Evolutionary conservation across 2,797 vertebrate genomes (phyloP).

Genomic region (Rhincodon typus): DNA sequence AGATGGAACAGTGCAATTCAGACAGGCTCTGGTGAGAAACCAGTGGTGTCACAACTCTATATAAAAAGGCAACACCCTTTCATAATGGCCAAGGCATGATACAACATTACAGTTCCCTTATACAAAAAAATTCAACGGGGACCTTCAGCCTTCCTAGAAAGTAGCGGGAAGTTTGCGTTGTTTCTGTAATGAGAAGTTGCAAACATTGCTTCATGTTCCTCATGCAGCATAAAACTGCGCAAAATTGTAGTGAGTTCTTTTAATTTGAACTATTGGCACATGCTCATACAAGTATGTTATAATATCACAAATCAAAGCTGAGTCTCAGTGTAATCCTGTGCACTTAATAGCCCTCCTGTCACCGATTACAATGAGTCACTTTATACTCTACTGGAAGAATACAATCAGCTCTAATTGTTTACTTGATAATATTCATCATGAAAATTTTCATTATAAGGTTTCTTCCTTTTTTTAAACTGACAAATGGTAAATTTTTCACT

Average conservation of each 20-base stretch:
- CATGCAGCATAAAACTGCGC: not conserved
- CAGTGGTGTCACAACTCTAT: not conserved
- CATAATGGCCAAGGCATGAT: not conserved
- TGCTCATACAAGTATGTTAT: not conserved
- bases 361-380: not conserved
- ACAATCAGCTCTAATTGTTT: not conserved
- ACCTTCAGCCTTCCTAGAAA: not conserved
- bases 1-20: not conserved
- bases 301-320: not conserved
- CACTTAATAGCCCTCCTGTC: not conserved
- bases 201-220: not conserved
- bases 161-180: not conserved
- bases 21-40: not conserved
- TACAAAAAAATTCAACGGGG: not conserved
- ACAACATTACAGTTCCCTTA: not conserved
- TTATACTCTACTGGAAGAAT: not conserved
- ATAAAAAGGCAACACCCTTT: not conserved
- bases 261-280: not conserved
- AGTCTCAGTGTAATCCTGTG: not conserved
- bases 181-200: not conserved
- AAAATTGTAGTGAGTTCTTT: not conserved
- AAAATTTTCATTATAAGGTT: not conserved
- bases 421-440: not conserved
- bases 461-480: no score
- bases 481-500: not conserved